phyloP scores from a whole-genome alignment of 64 coral and sea anemone species.

The Orbicella faveolata region DNA sequence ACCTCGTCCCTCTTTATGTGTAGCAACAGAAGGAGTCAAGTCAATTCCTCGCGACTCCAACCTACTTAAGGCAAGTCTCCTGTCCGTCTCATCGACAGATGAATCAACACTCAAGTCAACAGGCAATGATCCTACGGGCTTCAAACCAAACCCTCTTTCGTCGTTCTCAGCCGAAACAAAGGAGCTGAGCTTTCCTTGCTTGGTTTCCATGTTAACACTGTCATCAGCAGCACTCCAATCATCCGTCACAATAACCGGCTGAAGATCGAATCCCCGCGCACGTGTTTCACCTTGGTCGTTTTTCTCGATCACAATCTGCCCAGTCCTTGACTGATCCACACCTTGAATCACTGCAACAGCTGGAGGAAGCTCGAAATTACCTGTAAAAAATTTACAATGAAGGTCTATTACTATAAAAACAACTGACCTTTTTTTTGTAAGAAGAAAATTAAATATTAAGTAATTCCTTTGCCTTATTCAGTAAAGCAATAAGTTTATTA shows the following conservation, averaged over 20 bases:
- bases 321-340: constrained; percentile 13
- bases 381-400: constrained; percentile 15
- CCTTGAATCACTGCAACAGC: constrained; percentile 35
- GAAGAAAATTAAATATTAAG: no score
- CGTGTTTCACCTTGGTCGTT: constrained; percentile 62
- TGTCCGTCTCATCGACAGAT: background rate
- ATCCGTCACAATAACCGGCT: constrained; percentile 70
- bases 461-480: no score
- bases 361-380: constrained; percentile 54
- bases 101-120: background rate
- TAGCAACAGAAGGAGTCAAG: background rate
- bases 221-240: background rate
- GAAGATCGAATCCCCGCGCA: constrained; percentile 67
- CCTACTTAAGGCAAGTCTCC: background rate
- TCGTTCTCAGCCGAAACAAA: background rate
- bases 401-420: no score
- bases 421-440: no score
- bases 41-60: background rate
- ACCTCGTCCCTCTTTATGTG: background rate
- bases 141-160: constrained; percentile 30
- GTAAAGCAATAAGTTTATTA: no score
- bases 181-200: constrained; percentile 6
- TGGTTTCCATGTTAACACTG: background rate
- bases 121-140: background rate
- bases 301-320: constrained; percentile 80